These are phyloP conservation scores for Liodrosophila aerea DNA, from an alignment of 2,888 invertebrate species.

Conservation along the genomic window DNA sequence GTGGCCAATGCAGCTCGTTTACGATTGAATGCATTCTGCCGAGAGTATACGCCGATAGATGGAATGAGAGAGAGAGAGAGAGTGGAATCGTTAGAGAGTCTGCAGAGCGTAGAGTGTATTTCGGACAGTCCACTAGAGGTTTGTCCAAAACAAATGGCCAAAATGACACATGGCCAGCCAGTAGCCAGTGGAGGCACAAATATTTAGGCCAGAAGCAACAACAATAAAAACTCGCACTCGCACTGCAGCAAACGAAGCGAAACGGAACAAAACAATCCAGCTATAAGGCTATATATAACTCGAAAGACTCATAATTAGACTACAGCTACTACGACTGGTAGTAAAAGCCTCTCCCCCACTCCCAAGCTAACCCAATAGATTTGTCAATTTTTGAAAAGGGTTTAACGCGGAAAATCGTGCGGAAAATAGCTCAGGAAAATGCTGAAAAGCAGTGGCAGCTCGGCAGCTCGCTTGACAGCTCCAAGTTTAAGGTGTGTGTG, in stretches of 20 bases:
- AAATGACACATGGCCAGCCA: slow-evolving; percentile 70
- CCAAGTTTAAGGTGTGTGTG: slow-evolving; percentile 28
- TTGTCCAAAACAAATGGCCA: slow-evolving; percentile 69
- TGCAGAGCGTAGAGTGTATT: slow-evolving; percentile 13
- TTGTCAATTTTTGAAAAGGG: slow-evolving; percentile 51
- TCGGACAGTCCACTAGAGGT: slow-evolving; percentile 44
- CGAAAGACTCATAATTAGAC: slow-evolving; percentile 37
- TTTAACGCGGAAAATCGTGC: slow-evolving; percentile 61
- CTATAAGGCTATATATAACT: slow-evolving; percentile 32
- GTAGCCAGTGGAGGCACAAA: slow-evolving; percentile 31
- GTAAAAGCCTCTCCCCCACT: background rate
- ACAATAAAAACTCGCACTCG: slow-evolving; percentile 6
- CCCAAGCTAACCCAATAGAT: slow-evolving; percentile 23
- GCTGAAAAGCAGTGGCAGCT: background rate
- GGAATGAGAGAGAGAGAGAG: background rate
- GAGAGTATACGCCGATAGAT: background rate
- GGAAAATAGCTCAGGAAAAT: slow-evolving; percentile 53
- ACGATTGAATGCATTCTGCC: slow-evolving; percentile 64
- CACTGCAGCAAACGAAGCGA: slow-evolving; percentile 13
- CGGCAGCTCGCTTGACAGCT: slow-evolving; percentile 3
- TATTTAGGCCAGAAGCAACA: slow-evolving; percentile 55
- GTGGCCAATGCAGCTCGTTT: slow-evolving; percentile 67
- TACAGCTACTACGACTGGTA: too few species aligned
- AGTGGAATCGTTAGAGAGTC: background rate
- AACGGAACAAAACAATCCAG: slow-evolving; percentile 17